Evolutionary conservation across 2,113 vertebrate species (phyloP).

Genomic region (Heterocephalus glaber): DNA sequence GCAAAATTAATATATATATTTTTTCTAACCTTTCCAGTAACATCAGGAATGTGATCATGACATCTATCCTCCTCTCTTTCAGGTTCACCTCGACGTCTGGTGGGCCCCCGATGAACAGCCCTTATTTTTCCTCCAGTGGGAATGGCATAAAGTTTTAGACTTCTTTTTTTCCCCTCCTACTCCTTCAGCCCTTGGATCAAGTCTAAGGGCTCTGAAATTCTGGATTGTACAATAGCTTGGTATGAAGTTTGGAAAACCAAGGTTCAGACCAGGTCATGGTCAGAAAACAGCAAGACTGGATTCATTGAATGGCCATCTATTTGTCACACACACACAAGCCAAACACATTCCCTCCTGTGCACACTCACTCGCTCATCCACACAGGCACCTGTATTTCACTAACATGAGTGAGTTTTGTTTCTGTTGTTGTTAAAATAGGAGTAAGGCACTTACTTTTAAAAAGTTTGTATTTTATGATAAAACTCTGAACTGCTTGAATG

Average conservation of each 20-base stretch:
- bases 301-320: neutral
- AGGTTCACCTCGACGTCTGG: slow-evolving; percentile 76
- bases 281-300: slow-evolving; percentile 70
- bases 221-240: slow-evolving; percentile 62
- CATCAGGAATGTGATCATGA: neutral
- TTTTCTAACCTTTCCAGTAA: neutral
- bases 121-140: slow-evolving; percentile 66
- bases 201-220: slow-evolving; percentile 61
- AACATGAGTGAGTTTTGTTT: slow-evolving; percentile 73
- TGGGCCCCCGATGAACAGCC: slow-evolving; percentile 71
- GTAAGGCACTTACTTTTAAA: slow-evolving; percentile 82
- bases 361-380: slow-evolving; percentile 24
- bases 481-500: slow-evolving; percentile 79
- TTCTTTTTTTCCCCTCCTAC: neutral
- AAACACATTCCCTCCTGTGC: neutral
- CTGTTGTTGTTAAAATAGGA: slow-evolving; percentile 79
- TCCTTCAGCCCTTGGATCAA: neutral
- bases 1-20: slow-evolving; percentile 33
- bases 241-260: slow-evolving; percentile 66
- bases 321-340: neutral
- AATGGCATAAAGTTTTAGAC: slow-evolving; percentile 74
- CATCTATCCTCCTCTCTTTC: slow-evolving; percentile 15
- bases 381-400: slow-evolving; percentile 70
- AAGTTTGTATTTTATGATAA: slow-evolving; percentile 83
- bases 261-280: slow-evolving; percentile 42